phyloP scores from a whole-genome alignment of 2,113 vertebrate species.

The Misgurnus mizolepis region DNA sequence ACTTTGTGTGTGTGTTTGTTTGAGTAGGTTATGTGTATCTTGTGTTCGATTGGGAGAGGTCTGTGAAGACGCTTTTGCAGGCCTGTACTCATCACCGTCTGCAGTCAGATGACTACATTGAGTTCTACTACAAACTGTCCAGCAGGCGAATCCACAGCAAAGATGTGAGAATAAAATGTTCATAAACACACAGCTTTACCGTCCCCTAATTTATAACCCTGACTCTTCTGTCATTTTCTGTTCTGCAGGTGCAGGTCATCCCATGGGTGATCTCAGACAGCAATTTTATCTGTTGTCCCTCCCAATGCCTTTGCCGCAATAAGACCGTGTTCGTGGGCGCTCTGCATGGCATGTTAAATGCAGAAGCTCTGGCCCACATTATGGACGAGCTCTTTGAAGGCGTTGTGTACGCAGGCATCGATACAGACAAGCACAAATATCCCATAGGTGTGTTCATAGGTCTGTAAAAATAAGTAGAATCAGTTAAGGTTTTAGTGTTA shows the following conservation, averaged over 20 bases:
- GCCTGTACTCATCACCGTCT: constrained; percentile 90
- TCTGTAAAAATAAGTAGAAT: not conserved
- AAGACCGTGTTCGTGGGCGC: constrained; percentile 97
- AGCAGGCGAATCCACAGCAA: constrained; percentile 97
- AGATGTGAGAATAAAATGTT: constrained; percentile 79
- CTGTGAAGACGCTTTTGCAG: constrained; percentile 90
- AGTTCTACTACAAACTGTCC: constrained; percentile 98
- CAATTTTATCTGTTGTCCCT: constrained; percentile 91
- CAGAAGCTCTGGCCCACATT: constrained; percentile 92
- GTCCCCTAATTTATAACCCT: not conserved
- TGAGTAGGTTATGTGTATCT: constrained; percentile 92
- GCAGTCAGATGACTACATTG: constrained; percentile 86
- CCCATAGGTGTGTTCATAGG: constrained; percentile 82
- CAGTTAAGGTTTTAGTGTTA: not conserved
- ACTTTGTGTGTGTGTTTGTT: not conserved
- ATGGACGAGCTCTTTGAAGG: constrained; percentile 95
- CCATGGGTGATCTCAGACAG: constrained; percentile 98
- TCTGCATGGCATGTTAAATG: constrained; percentile 94
- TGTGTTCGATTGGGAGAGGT: constrained; percentile 96
- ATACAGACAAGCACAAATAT: constrained; percentile 99
- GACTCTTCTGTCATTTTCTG: not conserved
- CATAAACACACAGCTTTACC: not conserved
- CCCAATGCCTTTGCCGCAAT: constrained; percentile 90
- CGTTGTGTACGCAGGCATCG: constrained; percentile 94
- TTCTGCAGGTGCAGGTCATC: constrained; percentile 93